Base-by-base conservation (phyloP, 2,113 vertebrate genomes). In the Rhadina sibilatrix region DNA sequence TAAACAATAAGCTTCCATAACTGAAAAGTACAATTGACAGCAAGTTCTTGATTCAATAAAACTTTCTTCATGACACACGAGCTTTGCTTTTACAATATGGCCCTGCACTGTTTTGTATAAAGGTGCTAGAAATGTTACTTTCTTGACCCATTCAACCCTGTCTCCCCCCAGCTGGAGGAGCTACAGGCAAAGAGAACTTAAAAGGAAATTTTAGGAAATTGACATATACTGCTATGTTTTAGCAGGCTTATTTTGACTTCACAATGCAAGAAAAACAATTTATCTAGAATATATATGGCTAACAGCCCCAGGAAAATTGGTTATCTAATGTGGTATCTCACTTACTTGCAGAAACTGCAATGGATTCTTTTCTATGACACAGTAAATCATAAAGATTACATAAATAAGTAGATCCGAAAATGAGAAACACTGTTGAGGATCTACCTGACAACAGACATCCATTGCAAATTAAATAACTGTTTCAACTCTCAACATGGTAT, bases 21-120 rank as follows among this genome's bases (percentile, higher is more conserved):
- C 54, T 57, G 38, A 87, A 90, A 91, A 94, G 35, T 57, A 71
- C 1, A 2, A 89, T 1, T 83, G 60, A 66, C 86, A 96, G 79
- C 53, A 87, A 84, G 53, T 85, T 89, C 83, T 72, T 79, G 44
- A 85, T 80, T 83, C 84, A 80, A 47, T 83, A 93, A 91, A 85
- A 50, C 46, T 85, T 88, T 88, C 60, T 66, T 82, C 19, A 24
- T 50, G 35, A 68, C 40, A 70, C 21, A 60, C 0, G 0, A 78
- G 33, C 30, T 78, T 59, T 10, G 2, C 50, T 81, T 84, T 70
- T 65, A 49, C 78, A 80, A 20, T 38, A 47, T 23, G 66, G 57
- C 54, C 44, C 61, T 71, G 53, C 19, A 21, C 23, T 66, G 38
- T 52, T 94, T 89, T 69, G 37, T n/a, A 65, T 80, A 80, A 57